phyloP scores from a whole-genome alignment of 1,140 invertebrate species.

The Whitmania pigra region DNA sequence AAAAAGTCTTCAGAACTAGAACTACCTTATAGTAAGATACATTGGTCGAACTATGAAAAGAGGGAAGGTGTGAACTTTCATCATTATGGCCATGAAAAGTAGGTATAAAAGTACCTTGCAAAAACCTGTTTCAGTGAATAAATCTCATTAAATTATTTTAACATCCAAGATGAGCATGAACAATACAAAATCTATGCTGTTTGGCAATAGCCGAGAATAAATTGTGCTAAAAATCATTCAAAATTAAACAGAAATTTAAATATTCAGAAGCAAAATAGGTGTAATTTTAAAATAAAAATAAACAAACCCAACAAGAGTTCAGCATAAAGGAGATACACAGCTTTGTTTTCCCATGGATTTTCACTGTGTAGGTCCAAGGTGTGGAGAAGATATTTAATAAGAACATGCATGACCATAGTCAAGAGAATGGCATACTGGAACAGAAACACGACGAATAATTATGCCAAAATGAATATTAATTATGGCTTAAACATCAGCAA shows the following conservation, averaged over 20 bases:
- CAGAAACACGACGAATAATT: no score
- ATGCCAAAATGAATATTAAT: no score
- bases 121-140: slow-evolving; percentile 45
- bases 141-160: neutral
- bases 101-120: slow-evolving; percentile 80
- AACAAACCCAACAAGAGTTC: slow-evolving; percentile 83
- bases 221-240: neutral
- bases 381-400: slow-evolving; percentile 88
- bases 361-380: slow-evolving; percentile 84
- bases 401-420: slow-evolving; percentile 82
- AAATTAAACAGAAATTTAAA: neutral
- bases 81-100: slow-evolving; percentile 88
- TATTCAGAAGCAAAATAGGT: no score
- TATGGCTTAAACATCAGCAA: no score
- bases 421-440: slow-evolving; percentile 76
- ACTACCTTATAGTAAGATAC: slow-evolving; percentile 84
- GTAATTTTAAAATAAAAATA: neutral
- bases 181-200: no score
- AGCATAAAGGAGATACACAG: slow-evolving; percentile 87
- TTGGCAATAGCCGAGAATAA: no score
- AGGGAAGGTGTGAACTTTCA: slow-evolving; percentile 90
- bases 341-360: slow-evolving; percentile 98
- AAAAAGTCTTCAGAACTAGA: no score
- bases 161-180: no score
- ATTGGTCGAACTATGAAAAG: slow-evolving; percentile 96